phyloP scores from a whole-genome alignment of 2,797 vertebrate species.

The Choloepus didactylus region DNA sequence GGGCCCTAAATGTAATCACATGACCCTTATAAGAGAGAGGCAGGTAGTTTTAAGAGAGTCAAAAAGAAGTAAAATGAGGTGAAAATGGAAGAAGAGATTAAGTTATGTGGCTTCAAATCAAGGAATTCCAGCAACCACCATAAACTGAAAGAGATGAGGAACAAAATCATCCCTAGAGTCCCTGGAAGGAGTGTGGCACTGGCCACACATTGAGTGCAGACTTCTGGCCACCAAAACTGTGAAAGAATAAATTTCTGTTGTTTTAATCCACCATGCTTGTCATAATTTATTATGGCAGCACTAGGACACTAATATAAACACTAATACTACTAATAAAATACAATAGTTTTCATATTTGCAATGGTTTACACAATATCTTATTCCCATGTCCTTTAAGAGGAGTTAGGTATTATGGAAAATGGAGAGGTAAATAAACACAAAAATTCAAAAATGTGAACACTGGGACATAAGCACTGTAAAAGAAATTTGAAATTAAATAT shows the following conservation, averaged over 20 bases:
- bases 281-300: background rate
- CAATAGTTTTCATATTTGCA: background rate
- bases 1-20: background rate
- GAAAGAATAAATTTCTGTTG: background rate
- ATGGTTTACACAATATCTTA: background rate
- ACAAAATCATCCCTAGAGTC: background rate
- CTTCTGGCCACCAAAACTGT: background rate
- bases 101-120: background rate
- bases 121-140: background rate
- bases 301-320: background rate
- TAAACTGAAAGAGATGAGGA: background rate
- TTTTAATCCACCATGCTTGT: background rate
- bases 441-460: background rate
- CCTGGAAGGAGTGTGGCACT: background rate
- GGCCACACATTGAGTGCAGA: background rate
- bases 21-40: background rate
- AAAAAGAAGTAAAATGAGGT: background rate
- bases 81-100: background rate
- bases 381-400: background rate
- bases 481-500: constrained; percentile 18
- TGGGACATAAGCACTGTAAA: background rate
- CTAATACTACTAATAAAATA: background rate
- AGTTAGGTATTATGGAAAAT: background rate
- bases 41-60: background rate
- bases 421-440: background rate